phyloP scores from a whole-genome alignment of 2,113 vertebrate species.

The Ameiurus melas region DNA sequence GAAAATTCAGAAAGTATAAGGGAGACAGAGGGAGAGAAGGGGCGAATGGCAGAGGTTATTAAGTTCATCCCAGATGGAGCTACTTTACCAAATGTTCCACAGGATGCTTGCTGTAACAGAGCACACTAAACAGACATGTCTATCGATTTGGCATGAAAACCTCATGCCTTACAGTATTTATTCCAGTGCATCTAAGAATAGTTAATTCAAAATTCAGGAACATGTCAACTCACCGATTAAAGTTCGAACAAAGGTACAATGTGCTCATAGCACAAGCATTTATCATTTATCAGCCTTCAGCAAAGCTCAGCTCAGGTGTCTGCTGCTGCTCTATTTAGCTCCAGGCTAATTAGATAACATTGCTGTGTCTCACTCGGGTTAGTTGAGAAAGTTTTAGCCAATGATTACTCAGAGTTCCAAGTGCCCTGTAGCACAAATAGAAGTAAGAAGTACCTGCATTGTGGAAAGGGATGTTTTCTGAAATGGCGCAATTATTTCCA shows the following conservation, averaged over 20 bases:
- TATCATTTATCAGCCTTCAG: not conserved
- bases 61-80: slow-evolving; percentile 45
- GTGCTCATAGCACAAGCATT: not conserved
- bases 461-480: slow-evolving; percentile 4
- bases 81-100: slow-evolving; percentile 47
- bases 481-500: slow-evolving; percentile 42
- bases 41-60: slow-evolving; percentile 31
- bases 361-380: not conserved
- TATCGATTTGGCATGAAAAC: slow-evolving; percentile 17
- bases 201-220: not conserved
- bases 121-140: slow-evolving; percentile 37
- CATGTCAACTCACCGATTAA: not conserved
- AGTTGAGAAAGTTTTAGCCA: slow-evolving; percentile 17
- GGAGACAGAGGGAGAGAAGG: slow-evolving; percentile 21
- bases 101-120: slow-evolving; percentile 44
- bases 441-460: slow-evolving; percentile 21
- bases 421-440: slow-evolving; percentile 6
- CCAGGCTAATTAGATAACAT: slow-evolving; percentile 20
- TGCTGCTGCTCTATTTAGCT: not conserved
- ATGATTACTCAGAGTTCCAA: not conserved
- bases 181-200: slow-evolving; percentile 13
- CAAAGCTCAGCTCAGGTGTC: slow-evolving; percentile 24
- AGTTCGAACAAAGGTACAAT: not conserved
- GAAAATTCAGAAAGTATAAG: not conserved
- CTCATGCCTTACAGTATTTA: slow-evolving; percentile 25